These are phyloP conservation scores for Alauda arvensis DNA, from an alignment of 2,797 vertebrate species.

Conservation along the genomic window DNA sequence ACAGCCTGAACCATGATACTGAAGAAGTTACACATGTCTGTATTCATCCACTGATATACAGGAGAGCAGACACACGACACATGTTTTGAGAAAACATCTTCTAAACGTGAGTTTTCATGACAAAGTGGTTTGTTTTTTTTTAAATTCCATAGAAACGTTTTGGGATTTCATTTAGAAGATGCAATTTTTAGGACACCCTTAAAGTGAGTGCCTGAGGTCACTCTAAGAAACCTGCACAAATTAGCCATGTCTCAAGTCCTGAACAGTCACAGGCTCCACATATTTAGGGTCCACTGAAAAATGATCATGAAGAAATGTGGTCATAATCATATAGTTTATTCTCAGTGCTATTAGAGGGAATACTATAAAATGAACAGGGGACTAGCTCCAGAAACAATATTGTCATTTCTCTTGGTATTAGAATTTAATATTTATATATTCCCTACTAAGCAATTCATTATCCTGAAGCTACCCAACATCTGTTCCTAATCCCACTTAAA, in stretches of 20 bases:
- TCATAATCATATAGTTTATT: not conserved
- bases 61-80: accelerated
- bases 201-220: not conserved
- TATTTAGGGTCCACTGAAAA: not conserved
- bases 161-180: not conserved
- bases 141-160: not conserved
- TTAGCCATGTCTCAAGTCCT: not conserved
- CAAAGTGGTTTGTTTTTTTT: not conserved
- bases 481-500: conserved; percentile 19
- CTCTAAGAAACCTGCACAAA: not conserved
- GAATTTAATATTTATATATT: not conserved
- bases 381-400: conserved; percentile 1
- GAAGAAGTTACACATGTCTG: not conserved
- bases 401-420: not conserved
- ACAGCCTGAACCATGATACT: not conserved
- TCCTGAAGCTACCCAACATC: not conserved
- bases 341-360: not conserved
- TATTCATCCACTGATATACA: not conserved
- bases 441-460: not conserved
- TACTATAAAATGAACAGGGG: not conserved
- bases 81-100: not conserved
- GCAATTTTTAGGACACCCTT: not conserved
- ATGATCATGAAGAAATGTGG: not conserved
- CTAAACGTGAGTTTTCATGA: not conserved
- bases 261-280: not conserved